Evolutionary conservation across 2,888 invertebrate genomes (phyloP).

Genomic region (Lagria hirta): DNA sequence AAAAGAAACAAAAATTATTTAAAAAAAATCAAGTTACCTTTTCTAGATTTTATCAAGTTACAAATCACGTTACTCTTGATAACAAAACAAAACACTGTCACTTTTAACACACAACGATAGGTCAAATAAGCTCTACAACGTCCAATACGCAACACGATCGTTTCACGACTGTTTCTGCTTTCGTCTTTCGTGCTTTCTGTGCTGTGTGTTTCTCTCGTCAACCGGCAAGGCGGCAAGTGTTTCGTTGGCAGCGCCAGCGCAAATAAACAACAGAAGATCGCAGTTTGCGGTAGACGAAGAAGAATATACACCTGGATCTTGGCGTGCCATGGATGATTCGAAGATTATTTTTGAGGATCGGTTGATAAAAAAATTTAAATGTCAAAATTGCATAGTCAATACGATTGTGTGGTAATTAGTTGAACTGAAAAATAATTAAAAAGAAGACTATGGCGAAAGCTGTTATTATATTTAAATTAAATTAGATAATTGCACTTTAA

Average conservation of each 20-base stretch:
- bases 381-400: no score
- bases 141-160: constrained; percentile 31
- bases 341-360: no score
- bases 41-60: no score
- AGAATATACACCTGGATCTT: constrained; percentile 12
- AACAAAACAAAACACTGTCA: constrained; percentile 21
- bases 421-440: no score
- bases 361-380: no score
- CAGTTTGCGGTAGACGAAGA: constrained; percentile 15
- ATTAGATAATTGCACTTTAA: no score
- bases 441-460: no score
- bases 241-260: constrained; percentile 43
- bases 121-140: constrained; percentile 7
- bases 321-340: neutral
- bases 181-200: constrained; percentile 4
- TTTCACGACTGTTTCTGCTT: constrained; percentile 37
- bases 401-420: no score
- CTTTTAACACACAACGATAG: constrained; percentile 16
- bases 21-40: no score
- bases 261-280: constrained; percentile 34
- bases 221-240: constrained; percentile 47
- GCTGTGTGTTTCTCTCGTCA: constrained; percentile 10
- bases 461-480: no score
- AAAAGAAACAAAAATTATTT: no score
- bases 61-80: constrained; percentile 4